Conservation (phyloP, 2,797 vertebrate genomes). For the Melanitta fusca region DNA sequence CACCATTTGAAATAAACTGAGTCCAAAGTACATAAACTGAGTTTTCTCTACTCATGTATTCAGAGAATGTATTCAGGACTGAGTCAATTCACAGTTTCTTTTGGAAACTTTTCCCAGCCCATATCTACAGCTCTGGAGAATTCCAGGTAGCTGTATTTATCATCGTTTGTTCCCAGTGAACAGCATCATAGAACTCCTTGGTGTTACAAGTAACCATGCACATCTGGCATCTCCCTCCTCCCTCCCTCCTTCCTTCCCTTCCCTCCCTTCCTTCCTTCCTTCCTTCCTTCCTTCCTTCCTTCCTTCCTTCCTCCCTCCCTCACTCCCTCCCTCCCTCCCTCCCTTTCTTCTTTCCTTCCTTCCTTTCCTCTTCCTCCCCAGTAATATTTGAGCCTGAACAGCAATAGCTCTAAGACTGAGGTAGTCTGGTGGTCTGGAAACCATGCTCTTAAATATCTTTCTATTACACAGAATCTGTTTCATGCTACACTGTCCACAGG, state of each 20-base stretch:
- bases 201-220: background rate
- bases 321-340: background rate
- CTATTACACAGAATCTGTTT: background rate
- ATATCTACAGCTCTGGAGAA: background rate
- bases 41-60: no score
- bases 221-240: background rate
- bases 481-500: background rate
- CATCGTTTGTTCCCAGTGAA: background rate
- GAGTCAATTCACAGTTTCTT: background rate
- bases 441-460: background rate
- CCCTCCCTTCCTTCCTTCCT: background rate
- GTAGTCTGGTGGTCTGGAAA: background rate
- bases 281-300: background rate
- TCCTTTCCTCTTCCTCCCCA: background rate
- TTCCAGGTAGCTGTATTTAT: background rate
- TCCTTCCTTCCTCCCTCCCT: background rate
- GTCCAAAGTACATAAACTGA: background rate
- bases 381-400: background rate
- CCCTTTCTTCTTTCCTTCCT: background rate
- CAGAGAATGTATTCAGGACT: background rate
- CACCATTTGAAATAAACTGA: background rate
- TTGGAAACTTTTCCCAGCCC: background rate
- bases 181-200: background rate
- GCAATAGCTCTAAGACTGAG: background rate
- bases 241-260: no score